Conservation (phyloP, 2,113 vertebrate genomes). For the Cochlearius cochlearius region DNA sequence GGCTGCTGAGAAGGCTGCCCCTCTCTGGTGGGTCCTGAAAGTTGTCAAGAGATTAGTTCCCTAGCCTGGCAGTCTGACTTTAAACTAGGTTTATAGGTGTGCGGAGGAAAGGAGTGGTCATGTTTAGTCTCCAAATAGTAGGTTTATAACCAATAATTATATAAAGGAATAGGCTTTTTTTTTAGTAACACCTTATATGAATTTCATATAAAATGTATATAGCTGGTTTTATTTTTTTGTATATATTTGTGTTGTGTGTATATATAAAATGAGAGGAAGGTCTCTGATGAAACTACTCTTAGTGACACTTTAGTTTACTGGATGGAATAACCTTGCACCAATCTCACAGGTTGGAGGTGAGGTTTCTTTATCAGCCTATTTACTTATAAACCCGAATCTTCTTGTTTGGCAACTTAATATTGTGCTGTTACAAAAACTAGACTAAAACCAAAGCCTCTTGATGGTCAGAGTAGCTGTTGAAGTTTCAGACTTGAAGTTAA, state of each 20-base stretch:
- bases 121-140: not conserved
- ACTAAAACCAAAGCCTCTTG: not conserved
- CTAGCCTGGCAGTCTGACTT: not conserved
- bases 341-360: not conserved
- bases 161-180: not conserved
- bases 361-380: not conserved
- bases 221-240: not conserved
- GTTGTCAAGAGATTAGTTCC: not conserved
- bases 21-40: not conserved
- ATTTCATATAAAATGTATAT: not conserved
- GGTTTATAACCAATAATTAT: not conserved
- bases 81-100: not conserved
- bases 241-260: not conserved
- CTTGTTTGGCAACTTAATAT: not conserved
- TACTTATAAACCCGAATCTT: not conserved
- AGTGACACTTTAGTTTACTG: not conserved
- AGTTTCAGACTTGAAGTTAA: not conserved
- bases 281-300: not conserved
- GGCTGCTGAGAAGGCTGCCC: not conserved
- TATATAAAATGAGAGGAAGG: not conserved
- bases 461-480: not conserved
- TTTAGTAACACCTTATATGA: not conserved
- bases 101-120: not conserved
- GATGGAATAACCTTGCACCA: not conserved
- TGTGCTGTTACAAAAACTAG: not conserved